These are phyloP conservation scores for Hydropsyche betteni DNA, from an alignment of 2,888 invertebrate genomes.

Conservation along the genomic window DNA sequence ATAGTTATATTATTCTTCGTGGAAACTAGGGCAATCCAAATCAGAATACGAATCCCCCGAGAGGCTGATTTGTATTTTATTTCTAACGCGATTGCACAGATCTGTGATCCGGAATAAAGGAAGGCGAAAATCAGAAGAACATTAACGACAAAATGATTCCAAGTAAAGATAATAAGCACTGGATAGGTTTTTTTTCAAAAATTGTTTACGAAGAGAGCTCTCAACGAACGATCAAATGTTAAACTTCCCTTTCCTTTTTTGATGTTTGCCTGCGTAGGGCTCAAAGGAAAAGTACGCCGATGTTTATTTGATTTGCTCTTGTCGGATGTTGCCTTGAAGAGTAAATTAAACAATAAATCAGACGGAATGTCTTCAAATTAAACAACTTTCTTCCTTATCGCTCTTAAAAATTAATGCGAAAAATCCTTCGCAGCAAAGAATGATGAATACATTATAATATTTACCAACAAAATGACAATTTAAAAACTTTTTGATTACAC, in stretches of 20 bases:
- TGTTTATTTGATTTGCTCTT: constrained; percentile 28
- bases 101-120: too few species aligned
- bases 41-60: constrained; percentile 6
- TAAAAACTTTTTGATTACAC: too few species aligned
- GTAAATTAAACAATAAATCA: constrained; percentile 25
- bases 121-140: too few species aligned
- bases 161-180: too few species aligned
- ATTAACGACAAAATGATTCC: too few species aligned
- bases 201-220: too few species aligned
- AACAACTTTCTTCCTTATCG: constrained; percentile 20
- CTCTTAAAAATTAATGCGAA: constrained; percentile 1
- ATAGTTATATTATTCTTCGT: constrained; percentile 8
- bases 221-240: too few species aligned
- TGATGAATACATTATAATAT: too few species aligned
- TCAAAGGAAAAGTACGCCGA: constrained; percentile 14
- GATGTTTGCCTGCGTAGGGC: not conserved
- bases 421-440: not conserved
- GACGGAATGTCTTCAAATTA: constrained; percentile 12
- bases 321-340: constrained; percentile 14
- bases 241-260: too few species aligned
- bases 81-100: constrained; percentile 1
- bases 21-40: constrained; percentile 1
- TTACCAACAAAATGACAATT: too few species aligned
- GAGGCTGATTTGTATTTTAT: constrained; percentile 23
- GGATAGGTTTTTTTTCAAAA: too few species aligned